Conservation (phyloP, 2,797 vertebrate genomes). For the Macropus fuliginosus region DNA sequence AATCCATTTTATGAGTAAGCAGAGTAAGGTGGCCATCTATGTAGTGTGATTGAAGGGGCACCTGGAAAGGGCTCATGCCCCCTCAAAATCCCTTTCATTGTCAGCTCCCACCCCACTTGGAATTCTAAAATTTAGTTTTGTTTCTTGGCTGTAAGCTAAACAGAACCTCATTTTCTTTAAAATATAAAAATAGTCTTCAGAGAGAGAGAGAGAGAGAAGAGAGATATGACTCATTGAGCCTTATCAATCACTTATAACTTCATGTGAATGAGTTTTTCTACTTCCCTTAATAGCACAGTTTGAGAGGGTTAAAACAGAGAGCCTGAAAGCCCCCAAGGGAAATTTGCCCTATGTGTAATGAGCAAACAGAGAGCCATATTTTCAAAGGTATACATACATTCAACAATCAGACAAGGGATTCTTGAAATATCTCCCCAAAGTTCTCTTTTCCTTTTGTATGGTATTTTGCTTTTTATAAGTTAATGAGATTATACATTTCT, state of each 20-base stretch:
- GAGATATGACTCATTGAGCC: neutral
- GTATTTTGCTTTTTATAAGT: conserved; percentile 32
- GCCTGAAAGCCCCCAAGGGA: neutral
- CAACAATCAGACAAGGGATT: neutral
- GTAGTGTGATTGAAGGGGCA: conserved; percentile 33
- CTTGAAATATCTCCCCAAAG: conserved; percentile 6
- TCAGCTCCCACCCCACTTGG: neutral
- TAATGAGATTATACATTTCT: neutral
- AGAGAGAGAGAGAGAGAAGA: neutral
- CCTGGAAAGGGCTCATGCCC: neutral
- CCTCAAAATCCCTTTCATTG: conserved; percentile 14
- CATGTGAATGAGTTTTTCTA: neutral
- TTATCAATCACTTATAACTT: conserved; percentile 27
- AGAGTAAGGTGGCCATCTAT: conserved; percentile 4
- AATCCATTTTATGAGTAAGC: conserved; percentile 23
- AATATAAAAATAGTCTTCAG: conserved; percentile 13
- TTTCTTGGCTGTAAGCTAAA: conserved; percentile 46
- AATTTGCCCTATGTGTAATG: neutral
- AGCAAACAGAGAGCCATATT: conserved; percentile 16
- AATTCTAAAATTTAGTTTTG: neutral
- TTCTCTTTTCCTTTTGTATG: neutral
- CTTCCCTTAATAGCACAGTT: neutral
- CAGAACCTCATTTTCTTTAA: neutral
- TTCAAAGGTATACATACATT: conserved; percentile 27
- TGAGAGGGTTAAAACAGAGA: neutral